phyloP scores from a whole-genome alignment of 1,140 invertebrate genomes.

The Nephila pilipes region DNA sequence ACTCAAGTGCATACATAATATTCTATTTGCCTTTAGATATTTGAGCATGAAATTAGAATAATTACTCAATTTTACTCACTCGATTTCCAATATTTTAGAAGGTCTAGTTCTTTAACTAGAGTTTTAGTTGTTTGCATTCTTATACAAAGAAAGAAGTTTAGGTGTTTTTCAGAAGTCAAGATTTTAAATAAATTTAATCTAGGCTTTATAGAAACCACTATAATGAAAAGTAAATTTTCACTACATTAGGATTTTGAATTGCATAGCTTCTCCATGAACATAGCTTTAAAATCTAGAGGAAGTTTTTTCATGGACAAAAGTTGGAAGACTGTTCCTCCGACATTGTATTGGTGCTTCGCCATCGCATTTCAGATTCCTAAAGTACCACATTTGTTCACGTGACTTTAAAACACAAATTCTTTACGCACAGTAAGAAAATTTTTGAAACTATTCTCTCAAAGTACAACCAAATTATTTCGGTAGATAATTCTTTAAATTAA shows the following conservation, averaged over 20 bases:
- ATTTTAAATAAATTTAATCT: slow-evolving; percentile 74
- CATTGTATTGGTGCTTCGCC: slow-evolving; percentile 62
- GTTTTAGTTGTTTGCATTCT: slow-evolving; percentile 71
- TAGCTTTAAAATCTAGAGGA: slow-evolving; percentile 31
- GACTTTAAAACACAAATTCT: no score
- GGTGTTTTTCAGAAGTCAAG: slow-evolving; percentile 60
- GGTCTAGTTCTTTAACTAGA: slow-evolving; percentile 64
- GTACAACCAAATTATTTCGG: no score
- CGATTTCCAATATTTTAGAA: slow-evolving; percentile 66
- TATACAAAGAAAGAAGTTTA: slow-evolving; percentile 50
- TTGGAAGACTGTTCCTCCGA: slow-evolving; percentile 53
- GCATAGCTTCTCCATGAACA: slow-evolving; percentile 45
- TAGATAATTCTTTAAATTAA: no score
- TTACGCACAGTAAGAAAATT: no score
- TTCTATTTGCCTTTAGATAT: slow-evolving; percentile 73
- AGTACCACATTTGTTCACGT: slow-evolving; percentile 40
- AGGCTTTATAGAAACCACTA: slow-evolving; percentile 61
- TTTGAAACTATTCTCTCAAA: no score
- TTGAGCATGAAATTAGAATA: slow-evolving; percentile 68
- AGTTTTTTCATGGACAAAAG: slow-evolving; percentile 65
- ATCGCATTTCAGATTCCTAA: slow-evolving; percentile 15
- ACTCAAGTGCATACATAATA: slow-evolving; percentile 74
- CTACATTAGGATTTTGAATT: slow-evolving; percentile 64
- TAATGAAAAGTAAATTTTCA: slow-evolving; percentile 42
- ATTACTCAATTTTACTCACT: slow-evolving; percentile 72